Conservation (phyloP, 64 coral and sea anemone genomes). For the Catalaphyllia jardinei region DNA sequence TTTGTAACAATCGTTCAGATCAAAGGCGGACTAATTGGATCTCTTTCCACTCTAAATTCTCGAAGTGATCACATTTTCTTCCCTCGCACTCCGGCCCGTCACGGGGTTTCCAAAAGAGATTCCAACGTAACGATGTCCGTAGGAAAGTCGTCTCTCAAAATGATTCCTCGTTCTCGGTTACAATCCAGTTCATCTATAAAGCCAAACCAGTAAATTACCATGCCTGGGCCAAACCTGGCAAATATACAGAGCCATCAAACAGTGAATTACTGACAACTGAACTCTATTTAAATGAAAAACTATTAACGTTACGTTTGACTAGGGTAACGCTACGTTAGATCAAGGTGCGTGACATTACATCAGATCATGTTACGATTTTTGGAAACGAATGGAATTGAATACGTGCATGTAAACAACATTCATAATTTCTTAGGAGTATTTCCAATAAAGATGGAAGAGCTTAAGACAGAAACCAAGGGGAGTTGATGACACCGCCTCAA, state of each 20-base stretch:
- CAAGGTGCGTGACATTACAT: too few relatives aligned
- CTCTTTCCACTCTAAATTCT: not conserved
- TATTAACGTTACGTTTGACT: too few relatives aligned
- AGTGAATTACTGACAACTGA: not conserved
- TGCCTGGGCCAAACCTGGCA: conserved; percentile 90
- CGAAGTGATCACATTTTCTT: not conserved
- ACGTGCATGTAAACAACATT: too few relatives aligned
- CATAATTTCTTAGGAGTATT: too few relatives aligned
- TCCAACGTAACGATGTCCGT: conserved; percentile 75
- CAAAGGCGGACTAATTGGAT: not conserved
- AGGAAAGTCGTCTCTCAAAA: conserved; percentile 90
- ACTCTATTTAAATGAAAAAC: too few relatives aligned
- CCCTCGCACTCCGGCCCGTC: not conserved
- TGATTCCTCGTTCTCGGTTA: conserved; percentile 93
- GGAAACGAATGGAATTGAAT: too few relatives aligned
- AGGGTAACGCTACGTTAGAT: too few relatives aligned
- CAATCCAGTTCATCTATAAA: conserved; percentile 98
- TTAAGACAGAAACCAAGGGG: too few relatives aligned
- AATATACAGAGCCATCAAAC: not conserved
- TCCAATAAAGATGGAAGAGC: too few relatives aligned
- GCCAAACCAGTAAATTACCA: conserved; percentile 99
- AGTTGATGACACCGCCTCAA: too few relatives aligned
- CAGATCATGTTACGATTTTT: too few relatives aligned
- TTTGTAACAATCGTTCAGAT: not conserved
- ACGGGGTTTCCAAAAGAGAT: conserved; percentile 55